Base-by-base conservation (phyloP, 2,113 vertebrate species). In the Chinchilla lanigera region DNA sequence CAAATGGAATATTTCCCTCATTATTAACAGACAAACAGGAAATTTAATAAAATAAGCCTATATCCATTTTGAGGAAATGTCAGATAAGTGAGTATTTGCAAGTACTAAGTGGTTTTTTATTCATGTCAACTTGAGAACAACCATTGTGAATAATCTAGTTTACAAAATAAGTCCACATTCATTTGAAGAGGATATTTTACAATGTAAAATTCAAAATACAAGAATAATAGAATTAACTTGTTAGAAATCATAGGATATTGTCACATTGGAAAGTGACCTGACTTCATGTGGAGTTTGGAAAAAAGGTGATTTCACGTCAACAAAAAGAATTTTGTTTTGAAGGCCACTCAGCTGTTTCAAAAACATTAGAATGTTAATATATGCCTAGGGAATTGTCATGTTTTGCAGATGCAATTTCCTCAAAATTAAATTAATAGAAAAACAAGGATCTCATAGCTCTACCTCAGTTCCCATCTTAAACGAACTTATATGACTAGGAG, bases 41-140 rank as follows among this genome's bases (percentile, higher is more conserved):
- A 86, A 94, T 81, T 33, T 69, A 93, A 96, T 95, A 96, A 97
- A 93, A 94, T 90, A 91, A 97, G 52, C 75, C 20, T 33, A 81
- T 56, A 30, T 75, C 26, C n/a, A 38, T 50, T 93, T 97, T 94
- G 52, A 97, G 91, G 69, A 96, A 16, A 61, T 75, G 56, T 80
- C 65, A 96, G 26, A 50, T 60, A 73, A 95, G 58, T 91, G 61
- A 11, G 69, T 69, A 69, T 96, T 92, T 86, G 6, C 30, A 82
- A 67, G 35, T 77, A 58, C 4, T 78, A 7, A 73, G 19, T 5
- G 28, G 38, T 65, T 60, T 92, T 87, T 84, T 86, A 61, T 77
- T 94, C 8, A 47, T 52, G 4, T 12, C 75, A 82, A 80, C 44
- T 89, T 96, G 10, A 95, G 22, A 92, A 61, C 17, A 84, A 67